Conservation (phyloP, 2,888 invertebrate species). For the Dugesia japonica region DNA sequence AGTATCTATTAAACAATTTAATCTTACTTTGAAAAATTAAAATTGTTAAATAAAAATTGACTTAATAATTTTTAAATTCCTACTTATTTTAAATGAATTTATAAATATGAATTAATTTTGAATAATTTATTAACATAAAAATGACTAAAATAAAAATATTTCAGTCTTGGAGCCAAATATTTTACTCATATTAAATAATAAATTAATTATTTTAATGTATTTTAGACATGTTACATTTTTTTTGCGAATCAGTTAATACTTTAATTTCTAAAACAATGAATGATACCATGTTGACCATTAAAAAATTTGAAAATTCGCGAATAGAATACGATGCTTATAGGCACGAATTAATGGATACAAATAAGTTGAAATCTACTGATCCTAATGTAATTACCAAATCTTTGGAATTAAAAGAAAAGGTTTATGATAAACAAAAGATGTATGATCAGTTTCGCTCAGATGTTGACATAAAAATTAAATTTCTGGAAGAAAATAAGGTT, state of each 20-base stretch:
- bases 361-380: constrained; percentile 43
- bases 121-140: no score
- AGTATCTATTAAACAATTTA: constrained; percentile 81
- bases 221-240: neutral
- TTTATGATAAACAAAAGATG: constrained; percentile 67
- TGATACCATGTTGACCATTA: constrained; percentile 67
- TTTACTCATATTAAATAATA: no score
- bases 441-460: constrained; percentile 82
- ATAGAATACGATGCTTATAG: constrained; percentile 95
- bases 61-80: neutral
- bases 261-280: constrained; percentile 92
- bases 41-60: constrained; percentile 53
- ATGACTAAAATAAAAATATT: no score
- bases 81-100: no score
- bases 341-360: constrained; percentile 70
- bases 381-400: constrained; percentile 53
- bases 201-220: no score
- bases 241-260: constrained; percentile 54
- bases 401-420: constrained; percentile 66
- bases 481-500: constrained; percentile 89
- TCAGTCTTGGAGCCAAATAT: no score
- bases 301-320: constrained; percentile 62
- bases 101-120: no score
- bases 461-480: constrained; percentile 80
- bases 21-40: constrained; percentile 69